Evolutionary conservation across 1,140 invertebrate genomes (phyloP), one percentile per base, ranked within the genome.

Genomic region (Solen grandis): DNA sequence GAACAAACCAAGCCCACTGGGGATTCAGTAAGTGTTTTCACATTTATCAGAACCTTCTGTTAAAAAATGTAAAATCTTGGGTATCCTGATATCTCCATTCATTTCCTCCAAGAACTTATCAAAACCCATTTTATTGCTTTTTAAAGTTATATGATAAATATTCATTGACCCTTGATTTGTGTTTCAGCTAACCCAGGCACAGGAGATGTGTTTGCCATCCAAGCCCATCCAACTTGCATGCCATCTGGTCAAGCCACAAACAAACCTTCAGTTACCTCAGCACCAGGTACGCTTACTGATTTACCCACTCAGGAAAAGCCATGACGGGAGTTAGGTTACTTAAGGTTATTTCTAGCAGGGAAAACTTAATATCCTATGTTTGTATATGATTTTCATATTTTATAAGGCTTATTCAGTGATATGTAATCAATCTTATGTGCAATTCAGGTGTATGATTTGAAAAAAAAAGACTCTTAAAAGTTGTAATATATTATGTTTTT

Each of bases 171-270:
- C 14, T 3, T 19, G 2, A 3, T 0, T 16, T 36, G 3, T 14
- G 35, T 80, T 81, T 54, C 62, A 85, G 84, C 73, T 13, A 75
- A 81, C 59, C 62, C 84, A 36, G 84, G 69, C 46, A 73, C 75
- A 35, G 87, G 87, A 72, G 87, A 88, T 82, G 86, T 88, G 0
- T 84, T 88, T 65, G 87, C 84, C n/a, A 87, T 88, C 27, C 75
- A 86, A 27, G 87, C 79, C 16, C 86, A 86, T 50, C 54, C 77
- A 38, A 59, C 66, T 36, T 80, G 77, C 69, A 80, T 41, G 66
- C 5, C 33, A 31, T 19, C 5, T 8, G 13, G 10, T n/a, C 0
- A 41, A 5, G 55, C 33, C 16, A 29, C 46, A n/a, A 33, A n/a
- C 29, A 55, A 0, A n/a, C 29, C 33, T 13, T n/a, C 19, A 1